Evolutionary conservation across 2,797 vertebrate genomes (phyloP).

Genomic region (Halcyon chelicuti): DNA sequence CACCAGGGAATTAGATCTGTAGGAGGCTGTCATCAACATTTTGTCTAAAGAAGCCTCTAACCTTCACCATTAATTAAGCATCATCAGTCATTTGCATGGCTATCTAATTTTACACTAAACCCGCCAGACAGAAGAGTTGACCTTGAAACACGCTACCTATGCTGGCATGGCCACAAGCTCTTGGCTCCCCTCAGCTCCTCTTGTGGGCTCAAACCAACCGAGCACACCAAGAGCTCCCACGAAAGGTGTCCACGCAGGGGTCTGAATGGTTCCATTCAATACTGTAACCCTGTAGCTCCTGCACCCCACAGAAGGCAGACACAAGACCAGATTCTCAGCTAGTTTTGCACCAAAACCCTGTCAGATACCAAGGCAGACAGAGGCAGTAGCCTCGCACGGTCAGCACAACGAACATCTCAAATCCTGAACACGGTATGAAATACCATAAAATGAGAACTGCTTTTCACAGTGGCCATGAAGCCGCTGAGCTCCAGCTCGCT

Average conservation of each 20-base stretch:
- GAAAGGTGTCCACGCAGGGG: not conserved
- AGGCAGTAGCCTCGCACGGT: not conserved
- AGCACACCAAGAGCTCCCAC: fast-evolving
- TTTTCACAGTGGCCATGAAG: constrained; percentile 26
- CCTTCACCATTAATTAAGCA: not conserved
- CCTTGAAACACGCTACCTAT: fast-evolving
- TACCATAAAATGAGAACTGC: not conserved
- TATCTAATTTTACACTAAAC: not conserved
- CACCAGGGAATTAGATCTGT: not conserved
- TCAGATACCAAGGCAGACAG: not conserved
- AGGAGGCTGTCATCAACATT: not conserved
- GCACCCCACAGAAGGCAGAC: not conserved
- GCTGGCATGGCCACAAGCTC: not conserved
- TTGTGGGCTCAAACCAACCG: not conserved
- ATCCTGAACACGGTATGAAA: not conserved
- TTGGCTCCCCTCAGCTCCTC: not conserved
- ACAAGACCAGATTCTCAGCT: not conserved
- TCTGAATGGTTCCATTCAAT: not conserved
- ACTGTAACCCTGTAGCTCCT: not conserved
- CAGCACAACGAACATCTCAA: not conserved
- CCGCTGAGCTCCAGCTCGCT: constrained; percentile 14
- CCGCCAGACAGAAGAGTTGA: fast-evolving
- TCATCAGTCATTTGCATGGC: not conserved
- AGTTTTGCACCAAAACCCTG: not conserved
- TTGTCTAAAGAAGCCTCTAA: not conserved